Conservation (phyloP, 1,140 invertebrate species). For the Dufourea novaeangliae region DNA sequence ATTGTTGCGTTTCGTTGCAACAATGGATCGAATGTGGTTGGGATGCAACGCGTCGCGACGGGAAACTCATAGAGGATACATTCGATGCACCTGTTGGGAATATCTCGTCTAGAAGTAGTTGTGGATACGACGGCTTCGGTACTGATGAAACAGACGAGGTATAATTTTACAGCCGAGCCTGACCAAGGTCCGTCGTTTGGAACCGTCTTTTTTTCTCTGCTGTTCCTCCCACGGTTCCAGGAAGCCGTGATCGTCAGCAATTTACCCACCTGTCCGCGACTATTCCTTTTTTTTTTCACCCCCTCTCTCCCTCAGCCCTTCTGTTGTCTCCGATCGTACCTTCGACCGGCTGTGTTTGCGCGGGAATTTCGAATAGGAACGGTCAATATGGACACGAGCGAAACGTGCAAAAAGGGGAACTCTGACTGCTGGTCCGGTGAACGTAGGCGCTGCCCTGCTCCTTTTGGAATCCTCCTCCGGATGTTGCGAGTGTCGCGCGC, state of each 20-base stretch:
- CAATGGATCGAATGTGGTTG: neutral
- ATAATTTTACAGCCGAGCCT: neutral
- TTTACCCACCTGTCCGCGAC: slow-evolving; percentile 23
- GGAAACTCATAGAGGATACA: neutral
- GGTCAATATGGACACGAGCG: neutral
- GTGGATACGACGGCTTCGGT: neutral
- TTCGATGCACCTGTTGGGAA: slow-evolving; percentile 2
- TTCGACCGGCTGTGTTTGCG: neutral
- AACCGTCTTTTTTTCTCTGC: neutral
- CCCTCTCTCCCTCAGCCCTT: neutral
- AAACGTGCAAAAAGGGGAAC: neutral
- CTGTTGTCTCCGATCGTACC: neutral
- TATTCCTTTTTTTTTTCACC: neutral
- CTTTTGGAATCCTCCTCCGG: neutral
- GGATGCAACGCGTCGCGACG: neutral
- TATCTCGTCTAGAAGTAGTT: neutral
- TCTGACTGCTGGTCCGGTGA: too few species aligned
- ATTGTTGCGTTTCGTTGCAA: neutral
- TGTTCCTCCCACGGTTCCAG: slow-evolving; percentile 37
- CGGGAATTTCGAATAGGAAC: neutral
- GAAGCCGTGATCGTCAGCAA: slow-evolving; percentile 24
- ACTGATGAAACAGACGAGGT: neutral
- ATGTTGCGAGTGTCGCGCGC: neutral
- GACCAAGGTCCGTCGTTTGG: neutral
- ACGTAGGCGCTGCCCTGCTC: too few species aligned